Percentiles rank a stretch among this genome's conserved stretches.
These are phyloP conservation scores for Falcunculus frontatus DNA, from an alignment of 2,113 vertebrate genomes.

Conservation along the genomic window DNA sequence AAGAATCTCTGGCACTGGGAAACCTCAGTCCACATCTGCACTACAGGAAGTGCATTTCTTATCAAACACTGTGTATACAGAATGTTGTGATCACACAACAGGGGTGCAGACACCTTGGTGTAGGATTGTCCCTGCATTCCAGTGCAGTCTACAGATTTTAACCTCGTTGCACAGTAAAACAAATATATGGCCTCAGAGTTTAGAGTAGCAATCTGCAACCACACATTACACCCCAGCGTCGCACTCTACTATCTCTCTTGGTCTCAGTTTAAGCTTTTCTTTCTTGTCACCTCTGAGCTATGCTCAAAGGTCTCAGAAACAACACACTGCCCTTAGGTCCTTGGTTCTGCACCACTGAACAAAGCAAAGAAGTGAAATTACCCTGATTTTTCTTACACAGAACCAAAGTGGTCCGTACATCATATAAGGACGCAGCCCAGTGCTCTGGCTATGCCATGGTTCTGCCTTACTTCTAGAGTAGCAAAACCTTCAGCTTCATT, in stretches of 20 bases:
- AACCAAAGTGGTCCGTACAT: neutral
- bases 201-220: neutral
- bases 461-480: neutral
- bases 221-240: rapidly evolving
- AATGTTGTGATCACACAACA: neutral
- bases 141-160: neutral
- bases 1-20: neutral
- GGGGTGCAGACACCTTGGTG: rapidly evolving
- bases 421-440: rapidly evolving
- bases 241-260: neutral
- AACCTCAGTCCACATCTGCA: neutral
- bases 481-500: neutral
- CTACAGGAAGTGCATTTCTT: neutral
- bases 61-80: rapidly evolving
- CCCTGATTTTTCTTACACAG: neutral
- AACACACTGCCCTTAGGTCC: neutral
- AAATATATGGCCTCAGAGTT: rapidly evolving
- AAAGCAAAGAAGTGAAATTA: neutral
- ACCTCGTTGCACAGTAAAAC: neutral
- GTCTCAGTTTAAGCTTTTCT: neutral
- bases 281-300: neutral
- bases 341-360: neutral
- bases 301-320: neutral
- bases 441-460: neutral
- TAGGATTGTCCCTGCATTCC: neutral